Conservation (phyloP, 2,888 invertebrate genomes). For the Herminia tarsipennalis region DNA sequence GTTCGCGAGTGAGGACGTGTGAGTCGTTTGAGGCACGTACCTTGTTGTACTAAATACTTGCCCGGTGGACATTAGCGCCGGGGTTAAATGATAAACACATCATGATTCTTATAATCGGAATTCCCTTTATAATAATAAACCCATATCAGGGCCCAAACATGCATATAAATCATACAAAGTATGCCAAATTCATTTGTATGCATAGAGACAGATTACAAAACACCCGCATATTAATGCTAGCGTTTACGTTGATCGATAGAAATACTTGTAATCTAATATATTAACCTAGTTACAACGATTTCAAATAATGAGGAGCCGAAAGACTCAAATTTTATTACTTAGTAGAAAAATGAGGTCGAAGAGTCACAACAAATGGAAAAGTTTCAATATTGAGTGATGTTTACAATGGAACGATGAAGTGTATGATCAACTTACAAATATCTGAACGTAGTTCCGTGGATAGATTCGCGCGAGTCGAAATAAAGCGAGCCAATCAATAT, state of each 20-base stretch:
- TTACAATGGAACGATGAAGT: slow-evolving; percentile 39
- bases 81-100: slow-evolving; percentile 31
- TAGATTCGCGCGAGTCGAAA: slow-evolving; percentile 83
- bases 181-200: too few relatives aligned
- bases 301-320: slow-evolving; percentile 27
- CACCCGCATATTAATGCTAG: slow-evolving; percentile 38
- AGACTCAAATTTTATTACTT: slow-evolving; percentile 33
- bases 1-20: slow-evolving; percentile 66
- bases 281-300: slow-evolving; percentile 37
- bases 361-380: slow-evolving; percentile 39
- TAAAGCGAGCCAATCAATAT: slow-evolving; percentile 86
- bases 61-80: slow-evolving; percentile 37
- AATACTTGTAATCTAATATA: slow-evolving; percentile 40
- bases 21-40: slow-evolving; percentile 46
- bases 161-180: neutral
- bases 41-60: slow-evolving; percentile 49
- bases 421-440: slow-evolving; percentile 42
- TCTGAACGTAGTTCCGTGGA: slow-evolving; percentile 68
- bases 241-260: slow-evolving; percentile 37
- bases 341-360: slow-evolving; percentile 35
- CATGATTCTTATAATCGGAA: too few relatives aligned
- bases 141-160: neutral
- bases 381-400: slow-evolving; percentile 33
- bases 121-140: too few relatives aligned
- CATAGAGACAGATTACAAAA: slow-evolving; percentile 31